Evolutionary conservation across 2,888 invertebrate genomes (phyloP), one percentile per base, ranked within the genome.

Genomic region (Chorisops tibialis): DNA sequence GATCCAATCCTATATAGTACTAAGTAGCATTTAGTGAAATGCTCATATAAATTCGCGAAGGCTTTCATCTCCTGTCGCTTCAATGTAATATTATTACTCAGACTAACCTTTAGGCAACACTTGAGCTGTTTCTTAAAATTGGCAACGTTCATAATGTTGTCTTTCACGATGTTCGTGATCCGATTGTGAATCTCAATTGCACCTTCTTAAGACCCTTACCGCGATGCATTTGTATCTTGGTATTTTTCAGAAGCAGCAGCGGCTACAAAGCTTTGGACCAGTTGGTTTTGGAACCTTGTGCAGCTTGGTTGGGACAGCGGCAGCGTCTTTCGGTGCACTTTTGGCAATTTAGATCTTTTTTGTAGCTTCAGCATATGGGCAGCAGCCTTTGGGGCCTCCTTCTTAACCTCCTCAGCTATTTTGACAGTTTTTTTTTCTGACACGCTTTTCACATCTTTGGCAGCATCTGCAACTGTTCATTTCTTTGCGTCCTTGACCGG

Each of bases 121-220:
- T 89, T 87, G 67, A 95, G 79, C 79, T 93, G 94, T 74, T 90
- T 92, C 80, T 94, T 94, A 79, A 99, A 99, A 81, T 93, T 96
- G 24, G 87, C 87, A 65, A 95, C 93, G 82, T 98, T 97, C 85
- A 99, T 88, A 78, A 99, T 97, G 77, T 95, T 96, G 81, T 99
- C 99, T 79, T 99, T 99, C 35, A 96, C 97, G 60, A 99, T 99
- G 79, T 97, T 96, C 69, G 96, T 96, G 84, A 99, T 80, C 99
- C 99, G 74, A 99, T 91, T 68, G 88, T 86, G 80, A 96, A 99
- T 74, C 91, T 93, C 59, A 95, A 80, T 54, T 88, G 85, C 59
- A 92, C 89, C 85, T 94, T 94, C 79, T 92, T 92, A 71, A 87
- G 82, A 51, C 88, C 87, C 80, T 91, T 90, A 69, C 90, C 90